Conservation (phyloP, 2,113 vertebrate species). For the Embiotoca jacksoni region DNA sequence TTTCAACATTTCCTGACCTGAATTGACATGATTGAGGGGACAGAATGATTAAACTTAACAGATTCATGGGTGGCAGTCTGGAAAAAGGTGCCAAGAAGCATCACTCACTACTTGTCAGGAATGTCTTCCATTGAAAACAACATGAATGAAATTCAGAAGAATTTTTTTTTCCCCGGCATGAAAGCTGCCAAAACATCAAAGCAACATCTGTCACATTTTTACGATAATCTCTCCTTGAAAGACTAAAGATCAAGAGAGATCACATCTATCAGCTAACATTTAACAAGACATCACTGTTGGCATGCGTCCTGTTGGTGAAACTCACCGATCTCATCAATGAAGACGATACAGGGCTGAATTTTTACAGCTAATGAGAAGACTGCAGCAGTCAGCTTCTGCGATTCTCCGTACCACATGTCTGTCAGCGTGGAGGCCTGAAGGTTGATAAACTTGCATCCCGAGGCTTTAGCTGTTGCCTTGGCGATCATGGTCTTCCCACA, state of each 20-base stretch:
- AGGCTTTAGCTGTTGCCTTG: slow-evolving; percentile 86
- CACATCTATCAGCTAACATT: neutral
- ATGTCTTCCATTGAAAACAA: too few relatives aligned
- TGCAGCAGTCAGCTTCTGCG: slow-evolving; percentile 87
- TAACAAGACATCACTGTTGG: neutral
- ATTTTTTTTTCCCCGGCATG: too few relatives aligned
- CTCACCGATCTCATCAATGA: slow-evolving; percentile 89
- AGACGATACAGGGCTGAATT: slow-evolving; percentile 88
- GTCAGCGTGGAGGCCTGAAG: slow-evolving; percentile 86
- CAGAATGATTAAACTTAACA: too few relatives aligned
- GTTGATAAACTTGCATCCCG: slow-evolving; percentile 87
- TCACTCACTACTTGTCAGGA: too few relatives aligned
- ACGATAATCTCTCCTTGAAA: neutral
- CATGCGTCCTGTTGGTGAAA: neutral
- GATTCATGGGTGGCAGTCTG: too few relatives aligned
- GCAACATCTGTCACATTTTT: too few relatives aligned
- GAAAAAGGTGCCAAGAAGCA: too few relatives aligned
- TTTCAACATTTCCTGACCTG: too few relatives aligned
- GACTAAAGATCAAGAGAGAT: neutral
- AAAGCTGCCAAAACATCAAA: too few relatives aligned
- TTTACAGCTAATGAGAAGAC: slow-evolving; percentile 87
- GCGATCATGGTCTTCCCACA: slow-evolving; percentile 89
- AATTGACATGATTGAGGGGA: too few relatives aligned
- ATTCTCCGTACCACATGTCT: slow-evolving; percentile 89
- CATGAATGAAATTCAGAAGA: too few relatives aligned